Conservation (phyloP, 2,113 vertebrate species). For the Gasterosteus nipponicus region DNA sequence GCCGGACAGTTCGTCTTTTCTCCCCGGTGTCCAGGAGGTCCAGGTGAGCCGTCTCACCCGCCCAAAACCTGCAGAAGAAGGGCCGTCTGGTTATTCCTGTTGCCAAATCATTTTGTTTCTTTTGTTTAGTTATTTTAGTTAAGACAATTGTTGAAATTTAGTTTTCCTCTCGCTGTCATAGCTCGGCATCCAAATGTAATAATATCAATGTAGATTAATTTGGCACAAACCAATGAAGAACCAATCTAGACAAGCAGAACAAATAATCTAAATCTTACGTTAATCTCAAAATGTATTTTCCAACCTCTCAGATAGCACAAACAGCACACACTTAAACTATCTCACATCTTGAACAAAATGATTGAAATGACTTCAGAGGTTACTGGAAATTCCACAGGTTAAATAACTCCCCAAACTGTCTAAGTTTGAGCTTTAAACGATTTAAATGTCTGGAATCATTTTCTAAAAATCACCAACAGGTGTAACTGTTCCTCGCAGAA, state of each 20-base stretch:
- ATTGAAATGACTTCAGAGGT: neutral
- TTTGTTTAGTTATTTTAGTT: neutral
- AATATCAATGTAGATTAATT: neutral
- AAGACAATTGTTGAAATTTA: neutral
- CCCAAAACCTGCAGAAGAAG: neutral
- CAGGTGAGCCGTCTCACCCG: conserved; percentile 46
- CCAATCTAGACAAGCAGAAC: neutral
- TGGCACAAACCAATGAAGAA: neutral
- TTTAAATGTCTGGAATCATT: conserved; percentile 47
- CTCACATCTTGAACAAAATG: neutral
- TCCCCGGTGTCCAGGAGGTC: conserved; percentile 33
- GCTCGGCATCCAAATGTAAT: neutral
- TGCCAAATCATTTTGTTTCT: neutral
- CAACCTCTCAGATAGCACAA: neutral
- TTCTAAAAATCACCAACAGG: conserved; percentile 53
- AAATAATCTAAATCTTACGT: neutral
- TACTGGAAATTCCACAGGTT: neutral
- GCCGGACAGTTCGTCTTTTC: conserved; percentile 43
- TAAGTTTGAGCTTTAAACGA: conserved; percentile 11
- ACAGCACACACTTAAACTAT: neutral
- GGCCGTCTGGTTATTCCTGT: neutral
- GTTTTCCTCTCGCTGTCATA: neutral
- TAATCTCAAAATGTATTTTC: neutral
- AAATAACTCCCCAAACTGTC: conserved; percentile 2
- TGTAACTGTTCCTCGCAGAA: conserved; percentile 9